Base-by-base conservation (phyloP, 2,888 invertebrate species). In the Belgica antarctica region DNA sequence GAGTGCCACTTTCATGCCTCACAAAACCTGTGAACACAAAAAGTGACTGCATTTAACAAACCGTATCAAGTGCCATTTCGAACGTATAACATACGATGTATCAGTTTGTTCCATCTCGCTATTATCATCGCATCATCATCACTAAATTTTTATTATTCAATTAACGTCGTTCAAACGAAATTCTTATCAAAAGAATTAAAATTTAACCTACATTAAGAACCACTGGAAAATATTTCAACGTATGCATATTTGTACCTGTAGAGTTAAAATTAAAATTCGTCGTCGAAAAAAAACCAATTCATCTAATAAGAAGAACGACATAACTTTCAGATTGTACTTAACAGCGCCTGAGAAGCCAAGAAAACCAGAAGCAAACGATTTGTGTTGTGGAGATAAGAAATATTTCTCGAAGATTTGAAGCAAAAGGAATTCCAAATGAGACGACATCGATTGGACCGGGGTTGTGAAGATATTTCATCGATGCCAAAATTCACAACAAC, bases 101-200 rank as follows among this genome's bases (percentile, higher is more conserved):
- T 66, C 65, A 41, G 46, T 65, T 66, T 66, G 12, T 52, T 52
- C 52, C 52, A 19, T 52, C 52, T 52, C 52, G 52, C 19, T 22
- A 22, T 52, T 52, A 19, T 52, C 52, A 17, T 19, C 17, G 22
- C 17, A 52, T 22, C 17, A 52, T 22, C 52, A 52, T 52, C 52
- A 17, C 3, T 27, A 66, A 66, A 27, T 47, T 66, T 66, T 66
- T 66, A 66, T 66, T 66, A 66, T 66, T 66, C 65, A 66, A 66
- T 66, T 66, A 66, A 27, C 65, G 47, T 66, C 47, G 46, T 27
- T 46, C 65, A 66, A 28, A 66, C 65, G 25, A 52, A 52, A 52
- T 52, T 47, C 17, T 47, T 65, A 47, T 46, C 46, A 41, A 41
- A 41, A 10, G 24, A 41, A 24, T 17, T 5, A 41, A 34, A 63